Base-by-base conservation (phyloP, 2,888 invertebrate genomes). In the Zhuqinia jingwanae region DNA sequence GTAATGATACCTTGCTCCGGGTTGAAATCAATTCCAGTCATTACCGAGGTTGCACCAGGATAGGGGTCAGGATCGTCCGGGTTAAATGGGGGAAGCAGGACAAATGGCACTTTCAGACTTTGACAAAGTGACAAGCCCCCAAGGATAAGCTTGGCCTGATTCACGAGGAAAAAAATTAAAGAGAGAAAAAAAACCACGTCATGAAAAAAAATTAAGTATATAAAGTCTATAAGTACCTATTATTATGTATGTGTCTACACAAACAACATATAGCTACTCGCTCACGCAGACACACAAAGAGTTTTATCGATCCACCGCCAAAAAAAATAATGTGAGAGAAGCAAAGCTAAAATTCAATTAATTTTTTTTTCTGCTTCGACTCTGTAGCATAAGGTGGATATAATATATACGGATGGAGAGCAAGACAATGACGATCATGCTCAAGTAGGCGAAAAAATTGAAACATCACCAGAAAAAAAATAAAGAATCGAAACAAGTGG, bases 91-190 rank as follows among this genome's bases (percentile, higher is more conserved):
- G 91, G 91, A 76, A 91, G 89, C 17, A 91, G 89, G 42, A 90
- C 88, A 81, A 91, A 91, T 78, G 91, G 90, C 70, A 91, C 88
- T 88, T 91, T 91, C 22, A 91, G 87, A 86, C 89, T 89, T 68
- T 90, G 90, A 87, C 89, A 89, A 84, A 90, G 75, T 58, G 89
- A 89, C 94, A 97, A 96, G 2, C 96, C 95, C 87, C 96, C 96
- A 27, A 96, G 94, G 0, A 96, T 93, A 0, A 97, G 93, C 92
- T 97, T 97, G 0, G 89, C 90, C 91, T 91, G 90, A 5, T n/a
- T n/a, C n/a, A n/a, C n/a, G n/a, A n/a, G n/a, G n/a, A n/a, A n/a
- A n/a, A 25, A 17, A 50, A 89, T 45, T 15, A 79, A 73, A 58
- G 25, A 47, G 22, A 58, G 15, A 20, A 22, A 20, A 42, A 56